Conservation (phyloP, 2,797 vertebrate genomes). For the Neomorphus geoffroyi region DNA sequence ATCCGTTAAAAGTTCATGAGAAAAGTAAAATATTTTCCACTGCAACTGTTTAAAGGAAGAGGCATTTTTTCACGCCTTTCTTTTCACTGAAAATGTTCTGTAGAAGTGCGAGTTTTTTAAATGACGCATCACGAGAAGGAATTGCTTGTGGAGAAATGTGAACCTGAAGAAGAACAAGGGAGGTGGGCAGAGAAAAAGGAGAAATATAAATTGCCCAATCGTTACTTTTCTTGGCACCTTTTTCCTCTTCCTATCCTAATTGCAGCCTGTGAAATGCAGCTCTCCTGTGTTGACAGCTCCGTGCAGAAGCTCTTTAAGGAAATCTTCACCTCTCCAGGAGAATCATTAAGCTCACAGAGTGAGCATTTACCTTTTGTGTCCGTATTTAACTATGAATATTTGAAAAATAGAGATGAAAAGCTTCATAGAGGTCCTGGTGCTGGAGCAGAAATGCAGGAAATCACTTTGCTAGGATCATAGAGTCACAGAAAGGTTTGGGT, state of each 20-base stretch:
- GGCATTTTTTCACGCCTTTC: not conserved
- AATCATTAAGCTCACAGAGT: not conserved
- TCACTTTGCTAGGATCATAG: fast-evolving
- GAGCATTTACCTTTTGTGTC: not conserved
- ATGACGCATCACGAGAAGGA: not conserved
- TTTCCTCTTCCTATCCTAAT: not conserved
- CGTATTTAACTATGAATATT: not conserved
- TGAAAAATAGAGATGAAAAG: not conserved
- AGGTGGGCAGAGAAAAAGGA: not conserved
- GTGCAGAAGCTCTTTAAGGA: not conserved
- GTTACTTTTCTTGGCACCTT: not conserved
- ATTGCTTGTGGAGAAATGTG: not conserved
- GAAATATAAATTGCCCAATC: not conserved
- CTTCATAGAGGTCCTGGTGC: not conserved
- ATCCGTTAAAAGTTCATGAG: not conserved
- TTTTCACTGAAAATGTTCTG: not conserved
- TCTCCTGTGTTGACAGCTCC: not conserved
- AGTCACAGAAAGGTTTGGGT: no score
- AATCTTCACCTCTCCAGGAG: not conserved
- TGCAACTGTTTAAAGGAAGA: not conserved
- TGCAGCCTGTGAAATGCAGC: not conserved
- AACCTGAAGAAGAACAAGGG: not conserved
- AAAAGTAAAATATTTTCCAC: not conserved
- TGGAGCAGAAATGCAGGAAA: not conserved
- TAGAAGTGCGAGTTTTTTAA: not conserved